These are phyloP conservation scores for Xylocopa sonorina DNA, from an alignment of 1,140 invertebrate species.

Conservation along the genomic window DNA sequence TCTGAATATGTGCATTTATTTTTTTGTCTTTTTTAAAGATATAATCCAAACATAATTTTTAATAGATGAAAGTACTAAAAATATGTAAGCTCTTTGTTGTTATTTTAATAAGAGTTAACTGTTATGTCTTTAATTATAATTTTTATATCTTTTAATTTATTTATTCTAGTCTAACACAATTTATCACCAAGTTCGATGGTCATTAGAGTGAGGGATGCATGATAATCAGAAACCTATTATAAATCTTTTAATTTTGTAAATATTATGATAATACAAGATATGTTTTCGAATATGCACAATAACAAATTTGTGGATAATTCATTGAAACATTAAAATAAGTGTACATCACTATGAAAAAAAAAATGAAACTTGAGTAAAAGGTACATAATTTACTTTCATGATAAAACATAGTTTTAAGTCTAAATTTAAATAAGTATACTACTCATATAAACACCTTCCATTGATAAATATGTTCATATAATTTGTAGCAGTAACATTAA, in stretches of 20 bases:
- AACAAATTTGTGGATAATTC: constrained; percentile 15
- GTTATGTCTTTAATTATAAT: constrained; percentile 1
- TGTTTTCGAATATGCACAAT: constrained; percentile 34
- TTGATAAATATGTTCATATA: constrained; percentile 4
- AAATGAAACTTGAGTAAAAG: constrained; percentile 19
- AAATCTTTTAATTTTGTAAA: constrained; percentile 59
- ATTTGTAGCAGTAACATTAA: constrained; percentile 3
- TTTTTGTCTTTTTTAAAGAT: constrained; percentile 47
- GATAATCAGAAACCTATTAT: constrained; percentile 52
- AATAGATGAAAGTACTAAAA: constrained; percentile 10
- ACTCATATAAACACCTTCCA: not conserved
- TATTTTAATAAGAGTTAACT: not conserved
- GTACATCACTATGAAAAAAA: not conserved
- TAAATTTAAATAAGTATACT: not conserved
- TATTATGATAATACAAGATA: constrained; percentile 42
- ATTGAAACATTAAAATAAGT: constrained; percentile 2
- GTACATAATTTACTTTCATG: not conserved
- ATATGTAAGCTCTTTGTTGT: constrained; percentile 6
- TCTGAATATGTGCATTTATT: constrained; percentile 63
- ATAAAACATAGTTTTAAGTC: not conserved
- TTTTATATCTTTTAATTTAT: constrained; percentile 30
- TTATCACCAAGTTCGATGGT: constrained; percentile 64
- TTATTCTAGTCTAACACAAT: constrained; percentile 56
- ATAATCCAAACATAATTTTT: constrained; percentile 33
- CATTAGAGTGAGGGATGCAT: constrained; percentile 54